Conservation (phyloP, 2,888 invertebrate genomes). For the Orthosia incerta region DNA sequence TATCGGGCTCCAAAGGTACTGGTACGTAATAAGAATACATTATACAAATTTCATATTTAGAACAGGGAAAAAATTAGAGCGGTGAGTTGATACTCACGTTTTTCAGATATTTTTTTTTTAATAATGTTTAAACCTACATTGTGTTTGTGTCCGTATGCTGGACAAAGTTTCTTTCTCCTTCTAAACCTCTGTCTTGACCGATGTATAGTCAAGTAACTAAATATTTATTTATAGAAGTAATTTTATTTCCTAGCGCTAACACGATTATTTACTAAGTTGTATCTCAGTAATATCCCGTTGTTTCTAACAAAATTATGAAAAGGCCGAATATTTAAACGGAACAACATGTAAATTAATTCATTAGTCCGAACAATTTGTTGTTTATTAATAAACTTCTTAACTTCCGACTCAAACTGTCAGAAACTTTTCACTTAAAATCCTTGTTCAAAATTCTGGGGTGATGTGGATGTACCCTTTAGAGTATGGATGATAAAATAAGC, state of each 20-base stretch:
- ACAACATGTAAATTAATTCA: conserved; percentile 68
- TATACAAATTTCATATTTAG: too few species aligned
- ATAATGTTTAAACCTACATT: too few species aligned
- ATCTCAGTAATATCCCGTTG: neutral
- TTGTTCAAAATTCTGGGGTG: conserved; percentile 22
- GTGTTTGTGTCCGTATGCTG: too few species aligned
- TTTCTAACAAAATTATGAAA: conserved; percentile 28
- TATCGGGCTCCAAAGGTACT: too few species aligned
- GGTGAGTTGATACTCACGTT: too few species aligned
- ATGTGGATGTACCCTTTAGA: conserved; percentile 15
- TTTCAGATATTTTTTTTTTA: too few species aligned
- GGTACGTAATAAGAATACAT: too few species aligned
- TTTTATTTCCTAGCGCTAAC: too few species aligned
- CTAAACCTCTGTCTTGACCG: too few species aligned
- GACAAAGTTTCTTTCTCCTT: too few species aligned
- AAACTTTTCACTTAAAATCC: conserved; percentile 54
- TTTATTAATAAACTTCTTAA: conserved; percentile 54
- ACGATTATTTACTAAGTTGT: neutral
- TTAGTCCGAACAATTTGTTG: conserved; percentile 69
- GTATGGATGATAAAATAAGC: conserved; percentile 15
- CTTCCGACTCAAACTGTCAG: conserved; percentile 51
- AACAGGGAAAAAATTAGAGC: too few species aligned
- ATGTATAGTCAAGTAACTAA: too few species aligned
- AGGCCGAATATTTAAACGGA: conserved; percentile 33
- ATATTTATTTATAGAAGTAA: neutral